Evolutionary conservation across 2,797 vertebrate species (phyloP).

Genomic region (Tarsius wallacei): DNA sequence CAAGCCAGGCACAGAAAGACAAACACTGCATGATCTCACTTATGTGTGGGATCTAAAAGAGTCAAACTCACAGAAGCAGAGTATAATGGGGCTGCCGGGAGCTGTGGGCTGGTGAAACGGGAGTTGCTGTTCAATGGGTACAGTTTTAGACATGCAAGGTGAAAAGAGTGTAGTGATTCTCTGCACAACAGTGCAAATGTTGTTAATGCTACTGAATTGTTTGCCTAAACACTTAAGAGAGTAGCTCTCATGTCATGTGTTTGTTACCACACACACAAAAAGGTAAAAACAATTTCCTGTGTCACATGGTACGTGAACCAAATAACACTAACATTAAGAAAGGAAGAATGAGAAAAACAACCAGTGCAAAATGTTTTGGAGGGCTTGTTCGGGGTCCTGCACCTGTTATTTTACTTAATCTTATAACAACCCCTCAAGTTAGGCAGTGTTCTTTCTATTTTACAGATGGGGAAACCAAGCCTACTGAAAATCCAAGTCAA

Average conservation of each 20-base stretch:
- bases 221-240: background rate
- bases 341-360: background rate
- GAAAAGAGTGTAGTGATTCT: background rate
- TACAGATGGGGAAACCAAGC: background rate
- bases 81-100: background rate
- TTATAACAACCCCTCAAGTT: background rate
- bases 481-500: too few relatives aligned
- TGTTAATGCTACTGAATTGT: background rate
- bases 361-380: rapidly evolving
- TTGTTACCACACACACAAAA: background rate
- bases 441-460: background rate
- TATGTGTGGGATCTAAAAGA: background rate
- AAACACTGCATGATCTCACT: background rate
- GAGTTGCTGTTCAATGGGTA: background rate
- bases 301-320: background rate
- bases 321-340: too few relatives aligned
- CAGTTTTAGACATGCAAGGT: background rate
- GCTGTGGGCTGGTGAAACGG: background rate
- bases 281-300: too few relatives aligned
- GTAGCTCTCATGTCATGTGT: background rate
- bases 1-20: background rate
- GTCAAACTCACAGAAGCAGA: background rate
- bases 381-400: too few relatives aligned
- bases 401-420: too few relatives aligned
- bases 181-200: background rate